Base-by-base conservation (phyloP, 2,113 vertebrate species). In the Alouatta palliata region DNA sequence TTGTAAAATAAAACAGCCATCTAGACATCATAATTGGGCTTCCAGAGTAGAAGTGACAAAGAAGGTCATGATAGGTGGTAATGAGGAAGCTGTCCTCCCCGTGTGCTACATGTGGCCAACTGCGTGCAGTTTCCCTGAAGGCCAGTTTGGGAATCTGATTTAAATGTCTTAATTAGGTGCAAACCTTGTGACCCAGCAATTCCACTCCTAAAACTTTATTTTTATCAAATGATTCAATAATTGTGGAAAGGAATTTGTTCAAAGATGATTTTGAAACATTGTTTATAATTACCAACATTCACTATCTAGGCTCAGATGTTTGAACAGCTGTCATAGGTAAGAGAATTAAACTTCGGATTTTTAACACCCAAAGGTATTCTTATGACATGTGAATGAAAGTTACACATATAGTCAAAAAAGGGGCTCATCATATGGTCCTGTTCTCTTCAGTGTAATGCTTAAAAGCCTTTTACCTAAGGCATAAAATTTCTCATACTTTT, bases 331-430 rank as follows among this genome's bases (percentile, higher is more conserved):
- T 75, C 43, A 10, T 20, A 88, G 45, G 32, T 64, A 92, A 90
- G n/a, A 49, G 47, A 76, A 79, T 66, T 58, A 45, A 71, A 87
- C 71, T n/a, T 85, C 30, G 32, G 27, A 73, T 92, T 95, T 93
- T 85, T 92, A 94, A 94, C 45, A 95, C 27, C 47, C n/a, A 40
- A 81, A 76, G 49, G 19, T 11, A 52, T 66, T 80, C 54, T 94
- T 86, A 66, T 14, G 40, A 90, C 8, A 8, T 58, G 20, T 19
- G 30, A 87, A 54, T 32, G 49, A 76, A 86, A 90, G 13, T 79
- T 83, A 75, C 14, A 80, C 25, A 32, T 54, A 14, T 5, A 30
- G 61, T 92, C 61, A 85, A 90, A 94, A 91, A 84, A 71, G 19
- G 14, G 77, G n/a, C 80, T 90, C 30, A 85, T 77, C 11, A 14